These are phyloP conservation scores for Lepus americanus DNA, from an alignment of 2,113 vertebrate species.

Conservation along the genomic window DNA sequence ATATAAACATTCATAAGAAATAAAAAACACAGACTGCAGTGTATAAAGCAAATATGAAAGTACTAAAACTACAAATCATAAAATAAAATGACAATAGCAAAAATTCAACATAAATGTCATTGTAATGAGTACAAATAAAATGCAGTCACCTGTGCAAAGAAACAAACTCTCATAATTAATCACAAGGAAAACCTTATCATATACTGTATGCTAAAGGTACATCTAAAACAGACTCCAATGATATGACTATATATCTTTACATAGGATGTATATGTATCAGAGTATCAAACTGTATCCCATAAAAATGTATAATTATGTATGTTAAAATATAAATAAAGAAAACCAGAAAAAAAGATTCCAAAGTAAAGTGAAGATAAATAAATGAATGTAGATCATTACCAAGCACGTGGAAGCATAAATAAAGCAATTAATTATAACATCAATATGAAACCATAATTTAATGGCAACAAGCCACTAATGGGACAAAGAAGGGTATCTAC, in stretches of 20 bases:
- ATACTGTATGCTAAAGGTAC: no score
- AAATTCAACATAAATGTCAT: not conserved
- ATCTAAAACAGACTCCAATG: not conserved
- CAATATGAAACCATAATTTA: not conserved
- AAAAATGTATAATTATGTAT: no score
- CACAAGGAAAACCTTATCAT: not conserved
- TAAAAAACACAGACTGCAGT: not conserved
- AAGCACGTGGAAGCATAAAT: not conserved
- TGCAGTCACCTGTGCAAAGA: not conserved
- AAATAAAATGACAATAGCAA: not conserved
- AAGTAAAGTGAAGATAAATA: not conserved
- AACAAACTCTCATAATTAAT: not conserved
- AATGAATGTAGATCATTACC: not conserved
- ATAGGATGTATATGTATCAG: no score
- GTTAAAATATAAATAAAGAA: no score
- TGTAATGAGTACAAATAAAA: not conserved
- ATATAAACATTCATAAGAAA: no score
- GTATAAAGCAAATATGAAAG: not conserved
- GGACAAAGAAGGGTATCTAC: not conserved
- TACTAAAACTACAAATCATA: not conserved
- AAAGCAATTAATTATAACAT: not conserved
- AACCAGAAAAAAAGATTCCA: no score
- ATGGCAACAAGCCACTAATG: not conserved
- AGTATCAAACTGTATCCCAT: not conserved
- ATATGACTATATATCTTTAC: no score